Conservation (phyloP, 30 jellyfish, hydroid and myxozoan genomes). For the Chrysaora quinquecirrha region DNA sequence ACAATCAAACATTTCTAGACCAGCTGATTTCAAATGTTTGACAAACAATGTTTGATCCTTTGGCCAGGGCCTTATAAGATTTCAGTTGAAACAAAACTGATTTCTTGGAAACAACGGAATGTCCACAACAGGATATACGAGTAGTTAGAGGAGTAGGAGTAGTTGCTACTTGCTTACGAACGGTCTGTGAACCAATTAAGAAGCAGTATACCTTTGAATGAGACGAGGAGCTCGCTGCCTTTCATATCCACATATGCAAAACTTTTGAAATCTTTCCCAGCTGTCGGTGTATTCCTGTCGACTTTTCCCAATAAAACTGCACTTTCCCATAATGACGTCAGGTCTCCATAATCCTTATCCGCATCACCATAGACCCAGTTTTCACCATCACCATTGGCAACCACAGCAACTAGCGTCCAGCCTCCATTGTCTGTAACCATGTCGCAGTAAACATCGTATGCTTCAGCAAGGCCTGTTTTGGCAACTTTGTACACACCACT, state of each 20-base stretch:
- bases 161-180: too few species aligned
- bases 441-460: constrained; percentile 67
- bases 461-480: neutral
- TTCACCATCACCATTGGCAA: constrained; percentile 73
- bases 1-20: too few species aligned
- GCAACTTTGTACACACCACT: constrained; percentile 51
- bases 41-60: too few species aligned
- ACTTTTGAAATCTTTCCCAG: constrained; percentile 56
- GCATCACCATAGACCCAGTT: constrained; percentile 49
- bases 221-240: constrained; percentile 46
- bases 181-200: too few species aligned
- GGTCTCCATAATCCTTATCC: constrained; percentile 68
- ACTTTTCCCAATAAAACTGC: constrained; percentile 29
- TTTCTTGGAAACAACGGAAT: too few species aligned
- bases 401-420: constrained; percentile 72
- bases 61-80: too few species aligned
- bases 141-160: too few species aligned
- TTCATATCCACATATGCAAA: constrained; percentile 27
- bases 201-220: constrained; percentile 71
- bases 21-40: too few species aligned
- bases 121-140: too few species aligned
- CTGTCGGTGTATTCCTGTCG: neutral
- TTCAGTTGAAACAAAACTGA: too few species aligned
- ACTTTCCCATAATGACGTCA: constrained; percentile 58
- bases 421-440: constrained; percentile 70